These are phyloP conservation scores for Eupithecia inturbata DNA, from an alignment of 2,888 invertebrate genomes.

Conservation along the genomic window DNA sequence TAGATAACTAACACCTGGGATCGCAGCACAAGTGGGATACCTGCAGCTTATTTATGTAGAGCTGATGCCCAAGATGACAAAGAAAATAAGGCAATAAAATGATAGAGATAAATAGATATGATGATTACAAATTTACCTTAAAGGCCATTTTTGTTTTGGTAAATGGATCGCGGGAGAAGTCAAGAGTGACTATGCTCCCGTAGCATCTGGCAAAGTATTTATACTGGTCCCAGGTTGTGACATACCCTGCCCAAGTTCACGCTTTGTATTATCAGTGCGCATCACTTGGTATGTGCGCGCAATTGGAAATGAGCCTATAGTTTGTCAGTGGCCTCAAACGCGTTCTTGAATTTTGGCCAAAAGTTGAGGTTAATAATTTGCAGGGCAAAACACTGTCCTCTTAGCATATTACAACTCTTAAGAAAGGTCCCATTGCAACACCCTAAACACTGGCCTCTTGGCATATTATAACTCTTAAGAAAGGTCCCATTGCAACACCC, in stretches of 20 bases:
- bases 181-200: conserved; percentile 74
- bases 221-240: conserved; percentile 72
- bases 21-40: not conserved
- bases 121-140: conserved; percentile 66
- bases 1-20: not conserved
- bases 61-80: not conserved
- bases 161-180: conserved; percentile 65
- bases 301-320: conserved; percentile 78
- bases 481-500: too few relatives aligned
- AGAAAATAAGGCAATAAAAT: not conserved
- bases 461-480: too few relatives aligned
- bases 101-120: not conserved
- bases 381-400: not conserved
- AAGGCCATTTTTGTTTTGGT: conserved; percentile 70
- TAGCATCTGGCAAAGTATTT: conserved; percentile 67
- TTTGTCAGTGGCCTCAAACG: conserved; percentile 74
- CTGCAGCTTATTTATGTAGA: not conserved
- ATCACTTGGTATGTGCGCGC: conserved; percentile 73
- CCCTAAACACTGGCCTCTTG: not conserved
- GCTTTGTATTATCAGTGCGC: conserved; percentile 76
- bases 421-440: too few relatives aligned
- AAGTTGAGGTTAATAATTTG: conserved; percentile 30
- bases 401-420: not conserved
- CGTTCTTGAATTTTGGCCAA: conserved; percentile 78
- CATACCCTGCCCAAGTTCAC: conserved; percentile 68